Base-by-base conservation (phyloP, 1,140 invertebrate genomes). In the Saccostrea echinata region DNA sequence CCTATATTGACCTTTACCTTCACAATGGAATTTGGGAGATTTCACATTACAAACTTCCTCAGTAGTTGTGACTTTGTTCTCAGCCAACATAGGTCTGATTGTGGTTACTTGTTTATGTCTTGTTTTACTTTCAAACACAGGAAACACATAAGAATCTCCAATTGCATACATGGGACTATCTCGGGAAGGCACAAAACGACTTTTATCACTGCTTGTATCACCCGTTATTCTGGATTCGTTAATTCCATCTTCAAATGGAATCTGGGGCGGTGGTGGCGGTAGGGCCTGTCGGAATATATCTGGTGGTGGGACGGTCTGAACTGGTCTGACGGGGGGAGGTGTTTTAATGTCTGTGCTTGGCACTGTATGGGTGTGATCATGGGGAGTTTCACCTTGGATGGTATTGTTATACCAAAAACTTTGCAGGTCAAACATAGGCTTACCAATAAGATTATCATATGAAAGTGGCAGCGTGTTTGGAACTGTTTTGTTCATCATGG, bases 11-110 rank as follows among this genome's bases (percentile, higher is more conserved):
- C 87, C 87, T 33, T 52, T 83, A 51, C 76, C 87, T 68, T 43
- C 81, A 83, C 87, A 88, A 13, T 53, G 76, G 35, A 61, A 88
- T 30, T 64, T 85, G 12, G 71, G 76, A 11, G 87, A 88, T 53
- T 27, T 51, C 27, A 76, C 18, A 12, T 57, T 82, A 83, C 87
- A 88, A 3, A 85, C 84, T 33, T 76, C 76, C 27, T 4, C 11
- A 24, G 24, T 82, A 33, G 24, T 9, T 3, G 33, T 8, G 8
- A 21, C 16, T 18, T 27, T 27, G 33, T 81, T 84, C 8, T 53
- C 21, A 21, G 83, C 18, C 18, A 27, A 27, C 27, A 71, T 1
- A 1, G 68, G 11, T 27, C 16, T 71, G 27, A 16, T 16, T 30
- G 68, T 30, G 30, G 24, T 71, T 11, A 33, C 68, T 71, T 13